phyloP scores from a whole-genome alignment of 2,797 vertebrate genomes.

The Coccyzus lansbergi region DNA sequence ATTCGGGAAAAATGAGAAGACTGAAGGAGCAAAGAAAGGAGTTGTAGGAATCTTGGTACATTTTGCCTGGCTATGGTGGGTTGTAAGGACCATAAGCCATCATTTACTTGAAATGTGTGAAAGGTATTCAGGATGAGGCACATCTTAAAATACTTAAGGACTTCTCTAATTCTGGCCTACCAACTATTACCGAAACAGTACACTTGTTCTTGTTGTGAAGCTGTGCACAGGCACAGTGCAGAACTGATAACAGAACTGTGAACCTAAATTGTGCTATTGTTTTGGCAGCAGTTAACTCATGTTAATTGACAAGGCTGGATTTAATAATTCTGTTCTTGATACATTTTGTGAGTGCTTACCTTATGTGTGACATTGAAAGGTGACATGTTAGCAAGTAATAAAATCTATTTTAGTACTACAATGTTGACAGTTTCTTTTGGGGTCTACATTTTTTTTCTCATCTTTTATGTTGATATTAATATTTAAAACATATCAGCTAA shows the following conservation, averaged over 20 bases:
- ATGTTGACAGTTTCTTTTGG: slow-evolving; percentile 45
- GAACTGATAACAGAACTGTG: background rate
- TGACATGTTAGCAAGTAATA: background rate
- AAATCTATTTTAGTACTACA: slow-evolving; percentile 3
- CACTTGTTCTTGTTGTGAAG: background rate
- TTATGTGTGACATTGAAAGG: background rate
- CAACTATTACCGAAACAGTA: background rate
- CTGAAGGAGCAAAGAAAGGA: background rate
- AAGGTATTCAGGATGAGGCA: background rate
- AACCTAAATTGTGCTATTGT: background rate
- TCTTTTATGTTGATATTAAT: slow-evolving; percentile 70
- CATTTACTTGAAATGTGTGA: background rate
- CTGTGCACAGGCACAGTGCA: background rate
- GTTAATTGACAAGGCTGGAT: background rate
- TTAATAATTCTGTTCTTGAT: background rate
- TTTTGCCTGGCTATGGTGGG: background rate
- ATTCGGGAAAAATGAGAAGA: background rate
- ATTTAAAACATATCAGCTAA: slow-evolving; percentile 60
- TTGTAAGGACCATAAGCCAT: background rate
- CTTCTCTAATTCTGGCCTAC: too few species aligned
- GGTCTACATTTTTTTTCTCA: slow-evolving; percentile 58
- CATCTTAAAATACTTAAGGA: background rate
- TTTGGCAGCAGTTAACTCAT: background rate
- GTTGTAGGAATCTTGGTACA: background rate
- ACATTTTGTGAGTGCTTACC: background rate